Conservation (phyloP, 2,113 vertebrate species). For the Scophthalmus maximus region DNA sequence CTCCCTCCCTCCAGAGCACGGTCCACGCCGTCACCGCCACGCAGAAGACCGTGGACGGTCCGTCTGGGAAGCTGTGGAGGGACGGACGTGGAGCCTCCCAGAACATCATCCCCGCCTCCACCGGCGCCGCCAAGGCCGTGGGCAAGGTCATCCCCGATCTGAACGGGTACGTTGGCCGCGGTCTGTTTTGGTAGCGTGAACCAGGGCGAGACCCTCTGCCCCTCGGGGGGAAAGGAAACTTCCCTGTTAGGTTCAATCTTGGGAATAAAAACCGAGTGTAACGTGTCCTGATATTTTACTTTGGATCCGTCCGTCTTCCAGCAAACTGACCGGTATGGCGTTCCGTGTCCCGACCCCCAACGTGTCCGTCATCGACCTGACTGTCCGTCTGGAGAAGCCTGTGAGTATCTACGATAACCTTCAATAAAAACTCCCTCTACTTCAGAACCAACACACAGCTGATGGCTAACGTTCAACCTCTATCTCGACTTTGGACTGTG, state of each 20-base stretch:
- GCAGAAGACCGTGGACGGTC: conserved; percentile 97
- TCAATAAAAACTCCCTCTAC: too few relatives aligned
- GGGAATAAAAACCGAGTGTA: too few relatives aligned
- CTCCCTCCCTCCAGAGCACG: conserved; percentile 85
- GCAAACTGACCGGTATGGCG: conserved; percentile 98
- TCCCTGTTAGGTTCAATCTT: too few relatives aligned
- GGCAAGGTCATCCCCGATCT: conserved; percentile 97
- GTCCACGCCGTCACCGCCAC: conserved; percentile 97
- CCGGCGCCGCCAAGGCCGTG: conserved; percentile 95
- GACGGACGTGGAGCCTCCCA: conserved; percentile 94
- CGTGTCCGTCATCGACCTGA: conserved; percentile 96
- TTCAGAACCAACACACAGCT: too few relatives aligned
- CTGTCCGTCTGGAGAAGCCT: conserved; percentile 93
- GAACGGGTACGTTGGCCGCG: conserved; percentile 81
- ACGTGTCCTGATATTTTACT: background rate
- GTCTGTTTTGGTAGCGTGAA: too few relatives aligned
- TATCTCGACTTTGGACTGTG: too few relatives aligned
- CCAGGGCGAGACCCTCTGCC: background rate
- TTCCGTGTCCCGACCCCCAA: conserved; percentile 97
- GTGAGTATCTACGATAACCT: conserved; percentile 74
- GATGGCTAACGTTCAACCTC: too few relatives aligned
- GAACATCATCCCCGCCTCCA: conserved; percentile 98
- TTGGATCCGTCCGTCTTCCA: conserved; percentile 50
- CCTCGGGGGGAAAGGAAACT: background rate
- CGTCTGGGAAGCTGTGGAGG: conserved; percentile 94